Evolutionary conservation across 2,888 invertebrate species (phyloP).

Genomic region (Bombylius discolor): DNA sequence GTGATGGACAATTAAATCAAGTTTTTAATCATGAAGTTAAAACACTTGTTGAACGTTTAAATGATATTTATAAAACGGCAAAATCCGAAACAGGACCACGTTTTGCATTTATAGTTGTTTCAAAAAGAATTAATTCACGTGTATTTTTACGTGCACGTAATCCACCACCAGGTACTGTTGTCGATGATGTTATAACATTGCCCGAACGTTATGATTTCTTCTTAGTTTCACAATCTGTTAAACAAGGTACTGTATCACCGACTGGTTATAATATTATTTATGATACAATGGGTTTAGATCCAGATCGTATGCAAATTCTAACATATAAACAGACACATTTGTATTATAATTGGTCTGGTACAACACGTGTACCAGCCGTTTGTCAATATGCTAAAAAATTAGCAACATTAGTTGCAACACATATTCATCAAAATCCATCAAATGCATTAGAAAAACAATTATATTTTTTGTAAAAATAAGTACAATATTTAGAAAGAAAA

Average conservation of each 20-base stretch:
- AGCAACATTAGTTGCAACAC: constrained; percentile 75
- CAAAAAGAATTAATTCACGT: constrained; percentile 73
- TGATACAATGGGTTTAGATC: constrained; percentile 52
- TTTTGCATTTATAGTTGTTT: constrained; percentile 72
- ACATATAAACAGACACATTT: constrained; percentile 80
- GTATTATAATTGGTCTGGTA: constrained; percentile 85
- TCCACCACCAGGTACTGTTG: constrained; percentile 76
- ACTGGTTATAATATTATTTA: constrained; percentile 79
- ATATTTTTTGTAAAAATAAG: constrained; percentile 49
- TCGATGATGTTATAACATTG: constrained; percentile 72
- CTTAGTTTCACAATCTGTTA: constrained; percentile 73
- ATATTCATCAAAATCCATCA: constrained; percentile 54
- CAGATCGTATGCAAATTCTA: constrained; percentile 68
- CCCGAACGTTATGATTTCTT: constrained; percentile 82
- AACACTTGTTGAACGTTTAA: constrained; percentile 44
- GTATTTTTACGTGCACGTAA: constrained; percentile 48
- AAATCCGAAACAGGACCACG: constrained; percentile 33
- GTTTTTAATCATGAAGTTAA: constrained; percentile 66
- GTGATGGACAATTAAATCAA: constrained; percentile 75
- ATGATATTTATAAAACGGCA: constrained; percentile 40
- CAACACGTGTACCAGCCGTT: constrained; percentile 80
- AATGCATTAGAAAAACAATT: constrained; percentile 49
- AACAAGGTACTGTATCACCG: constrained; percentile 82
- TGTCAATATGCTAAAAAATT: constrained; percentile 92
- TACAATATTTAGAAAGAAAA: too few species aligned